Evolutionary conservation across 2,797 vertebrate genomes (phyloP).

Genomic region (Girardinus metallicus): DNA sequence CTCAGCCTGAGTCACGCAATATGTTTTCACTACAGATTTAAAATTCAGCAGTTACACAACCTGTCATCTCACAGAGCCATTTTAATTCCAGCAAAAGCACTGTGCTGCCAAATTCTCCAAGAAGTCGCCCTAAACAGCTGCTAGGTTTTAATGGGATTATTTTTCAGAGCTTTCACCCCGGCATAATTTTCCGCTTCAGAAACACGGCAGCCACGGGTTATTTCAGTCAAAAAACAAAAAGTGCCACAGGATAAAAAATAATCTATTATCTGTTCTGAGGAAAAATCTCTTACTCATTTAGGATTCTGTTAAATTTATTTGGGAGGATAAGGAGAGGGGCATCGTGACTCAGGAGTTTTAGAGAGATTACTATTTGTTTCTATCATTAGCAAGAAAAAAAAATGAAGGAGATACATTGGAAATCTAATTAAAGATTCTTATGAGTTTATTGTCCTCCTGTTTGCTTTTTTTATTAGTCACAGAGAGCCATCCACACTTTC

Average conservation of each 20-base stretch:
- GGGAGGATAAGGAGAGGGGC: conserved; percentile 35
- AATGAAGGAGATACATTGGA: conserved; percentile 40
- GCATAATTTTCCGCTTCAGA: conserved; percentile 16
- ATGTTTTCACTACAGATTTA: conserved; percentile 59
- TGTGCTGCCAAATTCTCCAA: conserved; percentile 56
- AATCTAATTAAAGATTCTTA: conserved; percentile 76
- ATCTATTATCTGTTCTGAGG: conserved; percentile 14
- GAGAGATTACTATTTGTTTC: conserved; percentile 54
- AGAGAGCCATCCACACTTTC: not conserved
- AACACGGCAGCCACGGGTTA: conserved; percentile 9
- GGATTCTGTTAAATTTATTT: conserved; percentile 22
- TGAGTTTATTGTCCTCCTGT: conserved; percentile 43
- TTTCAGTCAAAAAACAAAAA: conserved; percentile 13
- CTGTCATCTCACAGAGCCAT: conserved; percentile 39
- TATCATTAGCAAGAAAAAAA: conserved; percentile 36
- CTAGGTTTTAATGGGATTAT: conserved; percentile 32
- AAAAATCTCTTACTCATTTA: conserved; percentile 13
- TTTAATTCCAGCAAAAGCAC: conserved; percentile 55
- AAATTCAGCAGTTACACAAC: conserved; percentile 44
- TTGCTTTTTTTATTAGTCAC: conserved; percentile 25
- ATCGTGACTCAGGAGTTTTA: conserved; percentile 64
- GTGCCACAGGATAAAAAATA: conserved; percentile 17
- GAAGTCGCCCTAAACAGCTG: conserved; percentile 49
- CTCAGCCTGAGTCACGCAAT: conserved; percentile 63
- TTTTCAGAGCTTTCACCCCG: conserved; percentile 2